Base-by-base conservation (phyloP, 2,888 invertebrate species). In the Limnephilus marmoratus region DNA sequence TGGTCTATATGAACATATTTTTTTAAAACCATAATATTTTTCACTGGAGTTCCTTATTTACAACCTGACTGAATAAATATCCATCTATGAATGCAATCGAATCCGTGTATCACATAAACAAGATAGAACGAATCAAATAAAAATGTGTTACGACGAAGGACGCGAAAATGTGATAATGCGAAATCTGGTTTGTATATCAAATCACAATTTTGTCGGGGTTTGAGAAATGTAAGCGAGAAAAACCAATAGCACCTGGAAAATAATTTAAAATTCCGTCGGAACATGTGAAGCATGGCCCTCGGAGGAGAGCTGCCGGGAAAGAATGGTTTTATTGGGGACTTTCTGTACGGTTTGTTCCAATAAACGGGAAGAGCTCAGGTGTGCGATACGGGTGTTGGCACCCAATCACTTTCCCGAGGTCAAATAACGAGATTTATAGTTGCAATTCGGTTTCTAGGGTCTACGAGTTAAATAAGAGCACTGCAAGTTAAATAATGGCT, bases 241-340 rank as follows among this genome's bases (percentile, higher is more conserved):
- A 68, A 68, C 68, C 68, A 68, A 68, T 68, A 68, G 24, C 24
- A 68, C 24, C 68, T 68, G 68, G 68, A 68, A 68, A 68, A 68
- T 86, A 86, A 86, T 45, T 86, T n/a, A 86, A 86, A 86, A 86
- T 86, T 49, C 45, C n/a, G 68, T 68, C 68, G 45, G n/a, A 41
- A 86, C 37, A 49, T 24, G 45, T 86, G 86, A 86, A 86, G 45
- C 29, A 86, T 86, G 29, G 45, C 45, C 49, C 86, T 45, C 86
- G 45, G 15, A 86, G 86, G 86, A 45, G 86, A 45, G 29, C n/a
- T 86, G 37, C n/a, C n/a, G 86, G 45, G 49, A 45, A 86, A 24
- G 49, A 37, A 90, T 31, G 18, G 53, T 90, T 90, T 85, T 85
- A 53, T 82, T 90, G 82, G 45, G n/a, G 29, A 45, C 83, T n/a